Conservation (phyloP, 2,113 vertebrate genomes). For the cattle (Bos taurus) region DNA sequence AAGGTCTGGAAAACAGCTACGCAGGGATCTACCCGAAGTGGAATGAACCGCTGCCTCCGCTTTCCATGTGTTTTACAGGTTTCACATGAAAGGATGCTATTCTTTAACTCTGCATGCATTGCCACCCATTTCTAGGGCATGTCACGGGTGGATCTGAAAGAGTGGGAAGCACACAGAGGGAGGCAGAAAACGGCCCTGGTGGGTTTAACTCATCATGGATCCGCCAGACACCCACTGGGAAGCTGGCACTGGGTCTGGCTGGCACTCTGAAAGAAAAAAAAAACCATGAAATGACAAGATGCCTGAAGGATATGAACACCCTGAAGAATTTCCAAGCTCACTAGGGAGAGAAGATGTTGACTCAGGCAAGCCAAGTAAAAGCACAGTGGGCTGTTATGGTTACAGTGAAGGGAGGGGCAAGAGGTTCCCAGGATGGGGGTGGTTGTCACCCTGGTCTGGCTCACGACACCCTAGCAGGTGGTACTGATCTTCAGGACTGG, state of each 20-base stretch:
- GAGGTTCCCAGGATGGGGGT: background rate
- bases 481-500: background rate
- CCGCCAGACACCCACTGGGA: background rate
- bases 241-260: background rate
- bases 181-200: background rate
- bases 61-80: background rate
- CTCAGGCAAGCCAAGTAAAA: background rate
- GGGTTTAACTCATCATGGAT: background rate
- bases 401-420: accelerated
- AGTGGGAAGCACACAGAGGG: too few relatives aligned
- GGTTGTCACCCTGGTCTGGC: accelerated
- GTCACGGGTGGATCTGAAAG: background rate
- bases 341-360: background rate
- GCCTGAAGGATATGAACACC: background rate
- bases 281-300: background rate
- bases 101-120: background rate
- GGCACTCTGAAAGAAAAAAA: background rate
- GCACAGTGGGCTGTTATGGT: too few relatives aligned
- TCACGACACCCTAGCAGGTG: background rate
- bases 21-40: background rate
- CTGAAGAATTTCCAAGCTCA: background rate
- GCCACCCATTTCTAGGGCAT: background rate
- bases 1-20: background rate
- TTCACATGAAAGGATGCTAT: background rate
- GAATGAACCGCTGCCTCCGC: accelerated